These are phyloP conservation scores for Drosophila atroscutellata DNA, from an alignment of 2,888 invertebrate species.

Conservation along the genomic window DNA sequence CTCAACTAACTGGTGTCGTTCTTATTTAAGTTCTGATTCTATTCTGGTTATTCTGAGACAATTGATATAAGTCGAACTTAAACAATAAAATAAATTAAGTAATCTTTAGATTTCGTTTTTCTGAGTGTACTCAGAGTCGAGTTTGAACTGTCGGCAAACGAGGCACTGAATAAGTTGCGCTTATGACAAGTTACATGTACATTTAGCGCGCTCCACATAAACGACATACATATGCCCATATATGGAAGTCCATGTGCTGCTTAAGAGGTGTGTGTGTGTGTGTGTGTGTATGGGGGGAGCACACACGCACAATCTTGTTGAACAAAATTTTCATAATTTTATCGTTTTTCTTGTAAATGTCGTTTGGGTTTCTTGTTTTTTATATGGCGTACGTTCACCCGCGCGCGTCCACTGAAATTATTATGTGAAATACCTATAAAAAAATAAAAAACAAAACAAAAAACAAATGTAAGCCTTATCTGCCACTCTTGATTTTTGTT, in stretches of 20 bases:
- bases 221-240: constrained; percentile 48
- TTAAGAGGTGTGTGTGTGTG: constrained; percentile 3
- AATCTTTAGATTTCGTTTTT: not conserved
- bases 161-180: constrained; percentile 38
- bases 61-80: not conserved
- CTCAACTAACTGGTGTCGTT: not conserved
- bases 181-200: constrained; percentile 73
- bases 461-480: constrained; percentile 46
- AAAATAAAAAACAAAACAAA: not conserved
- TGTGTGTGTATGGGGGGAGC: not conserved
- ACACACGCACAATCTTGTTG: constrained; percentile 44
- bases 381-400: constrained; percentile 62
- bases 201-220: constrained; percentile 68
- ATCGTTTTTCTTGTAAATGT: constrained; percentile 78
- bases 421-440: constrained; percentile 77
- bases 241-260: constrained; percentile 20
- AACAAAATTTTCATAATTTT: constrained; percentile 78
- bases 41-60: not conserved
- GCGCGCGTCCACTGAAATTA: constrained; percentile 55
- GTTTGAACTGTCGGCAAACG: constrained; percentile 17
- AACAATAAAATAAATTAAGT: not conserved
- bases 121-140: constrained; percentile 17
- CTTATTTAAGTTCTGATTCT: not conserved
- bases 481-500: constrained; percentile 44
- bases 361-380: constrained; percentile 20